Evolutionary conservation across 2,797 vertebrate species (phyloP).

Genomic region (Cyclopterus lumpus): DNA sequence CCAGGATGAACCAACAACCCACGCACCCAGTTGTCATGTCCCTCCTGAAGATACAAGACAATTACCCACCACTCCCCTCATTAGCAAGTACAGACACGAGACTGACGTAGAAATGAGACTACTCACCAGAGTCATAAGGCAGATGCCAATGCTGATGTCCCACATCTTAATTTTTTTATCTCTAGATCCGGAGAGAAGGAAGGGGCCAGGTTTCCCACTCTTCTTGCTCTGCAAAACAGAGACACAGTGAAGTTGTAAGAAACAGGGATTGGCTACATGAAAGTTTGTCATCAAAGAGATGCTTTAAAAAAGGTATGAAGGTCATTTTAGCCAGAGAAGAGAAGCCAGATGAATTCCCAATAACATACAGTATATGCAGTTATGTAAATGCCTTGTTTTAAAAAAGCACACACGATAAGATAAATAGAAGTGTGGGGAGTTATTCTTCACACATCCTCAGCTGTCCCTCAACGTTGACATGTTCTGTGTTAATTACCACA

Average conservation of each 20-base stretch:
- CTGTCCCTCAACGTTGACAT: not conserved
- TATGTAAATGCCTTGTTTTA: no score
- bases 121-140: constrained; percentile 99
- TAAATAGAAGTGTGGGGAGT: no score
- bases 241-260: not conserved
- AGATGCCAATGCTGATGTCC: constrained; percentile 99
- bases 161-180: constrained; percentile 99
- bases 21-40: constrained; percentile 99
- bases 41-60: constrained; percentile 82
- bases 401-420: no score
- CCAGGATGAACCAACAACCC: constrained; percentile 96
- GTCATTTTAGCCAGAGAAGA: no score
- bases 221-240: constrained; percentile 90
- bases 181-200: constrained; percentile 98
- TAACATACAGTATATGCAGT: no score
- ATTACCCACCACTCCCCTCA: constrained; percentile 17
- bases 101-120: not conserved
- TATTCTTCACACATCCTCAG: not conserved
- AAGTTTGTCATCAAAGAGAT: constrained; percentile 4
- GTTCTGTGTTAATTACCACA: not conserved
- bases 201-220: constrained; percentile 97
- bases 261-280: not conserved
- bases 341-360: not conserved
- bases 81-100: not conserved
- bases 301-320: not conserved